phyloP scores from a whole-genome alignment of 92 coral and sea anemone genomes.

The Bergia sp. region DNA sequence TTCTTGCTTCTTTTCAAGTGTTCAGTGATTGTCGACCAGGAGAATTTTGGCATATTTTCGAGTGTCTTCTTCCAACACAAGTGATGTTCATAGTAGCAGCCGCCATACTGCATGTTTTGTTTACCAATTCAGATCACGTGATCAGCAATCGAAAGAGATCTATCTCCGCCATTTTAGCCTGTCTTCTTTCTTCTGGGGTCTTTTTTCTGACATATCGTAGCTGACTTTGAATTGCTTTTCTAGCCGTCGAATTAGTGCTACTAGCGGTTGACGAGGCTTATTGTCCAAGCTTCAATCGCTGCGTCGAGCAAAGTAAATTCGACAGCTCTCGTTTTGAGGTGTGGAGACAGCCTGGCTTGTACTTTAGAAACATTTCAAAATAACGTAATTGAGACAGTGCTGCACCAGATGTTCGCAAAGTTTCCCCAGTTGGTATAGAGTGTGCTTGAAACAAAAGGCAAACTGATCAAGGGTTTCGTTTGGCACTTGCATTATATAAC shows the following conservation, averaged over 20 bases:
- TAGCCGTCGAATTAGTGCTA: too few relatives aligned
- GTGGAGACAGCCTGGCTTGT: slow-evolving; percentile 10
- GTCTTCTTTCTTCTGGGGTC: too few relatives aligned
- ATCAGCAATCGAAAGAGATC: slow-evolving; percentile 10
- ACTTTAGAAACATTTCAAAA: slow-evolving; percentile 29
- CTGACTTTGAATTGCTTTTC: too few relatives aligned
- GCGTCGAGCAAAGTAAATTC: background rate
- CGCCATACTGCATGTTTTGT: slow-evolving; percentile 5
- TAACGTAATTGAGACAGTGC: slow-evolving; percentile 25
- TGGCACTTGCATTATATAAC: slow-evolving; percentile 42
- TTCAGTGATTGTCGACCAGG: background rate
- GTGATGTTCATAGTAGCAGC: background rate
- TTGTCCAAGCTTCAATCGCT: slow-evolving; percentile 1
- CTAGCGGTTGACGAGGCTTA: too few relatives aligned
- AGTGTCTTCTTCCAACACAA: background rate
- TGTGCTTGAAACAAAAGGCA: slow-evolving; percentile 45
- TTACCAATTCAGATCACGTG: slow-evolving; percentile 17
- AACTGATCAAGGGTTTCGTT: slow-evolving; percentile 44
- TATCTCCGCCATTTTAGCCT: background rate
- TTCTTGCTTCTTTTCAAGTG: background rate
- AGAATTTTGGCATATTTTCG: background rate
- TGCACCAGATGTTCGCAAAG: slow-evolving; percentile 21
- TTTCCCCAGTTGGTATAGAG: slow-evolving; percentile 42
- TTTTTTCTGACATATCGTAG: too few relatives aligned
- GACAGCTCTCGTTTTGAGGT: slow-evolving; percentile 26